These are phyloP conservation scores for Plagodis pulveraria DNA, from an alignment of 2,888 invertebrate genomes.

Conservation along the genomic window DNA sequence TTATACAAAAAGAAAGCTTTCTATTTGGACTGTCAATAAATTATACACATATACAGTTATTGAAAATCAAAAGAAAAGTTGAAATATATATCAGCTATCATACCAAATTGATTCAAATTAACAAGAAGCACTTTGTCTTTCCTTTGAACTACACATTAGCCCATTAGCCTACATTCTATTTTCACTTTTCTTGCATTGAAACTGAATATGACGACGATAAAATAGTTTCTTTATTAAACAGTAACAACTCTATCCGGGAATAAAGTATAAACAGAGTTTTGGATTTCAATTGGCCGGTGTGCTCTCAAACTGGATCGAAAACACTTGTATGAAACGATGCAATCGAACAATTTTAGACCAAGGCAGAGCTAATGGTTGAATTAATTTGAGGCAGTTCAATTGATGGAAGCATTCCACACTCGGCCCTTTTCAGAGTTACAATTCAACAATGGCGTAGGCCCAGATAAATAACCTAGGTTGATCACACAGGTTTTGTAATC, in stretches of 20 bases:
- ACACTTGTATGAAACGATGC: neutral
- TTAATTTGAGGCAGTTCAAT: conserved; percentile 7
- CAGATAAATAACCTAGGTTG: too few species aligned
- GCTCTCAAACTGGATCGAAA: neutral
- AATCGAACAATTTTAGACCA: conserved; percentile 9
- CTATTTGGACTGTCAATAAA: too few species aligned
- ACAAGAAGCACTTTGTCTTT: conserved; percentile 18
- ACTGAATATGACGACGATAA: conserved; percentile 16
- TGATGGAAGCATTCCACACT: conserved; percentile 1
- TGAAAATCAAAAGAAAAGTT: conserved; percentile 6
- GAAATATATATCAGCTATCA: conserved; percentile 10
- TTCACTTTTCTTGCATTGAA: conserved; percentile 11
- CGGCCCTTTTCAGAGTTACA: too few species aligned
- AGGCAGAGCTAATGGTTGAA: conserved; percentile 2
- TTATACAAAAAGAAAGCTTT: too few species aligned
- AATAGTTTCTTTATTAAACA: conserved; percentile 14
- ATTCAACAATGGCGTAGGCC: too few species aligned
- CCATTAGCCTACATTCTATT: conserved; percentile 23
- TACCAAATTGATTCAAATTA: conserved; percentile 7
- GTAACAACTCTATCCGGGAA: conserved; percentile 1
- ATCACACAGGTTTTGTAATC: too few species aligned
- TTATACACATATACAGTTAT: neutral
- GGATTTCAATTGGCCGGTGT: conserved; percentile 6
- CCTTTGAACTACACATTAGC: conserved; percentile 21
- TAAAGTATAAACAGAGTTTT: conserved; percentile 5